A percentile compares a stretch with the other conserved stretches of the same genome.
Evolutionary conservation across 2,113 vertebrate genomes (phyloP).

Genomic region (Salvelinus fontinalis): DNA sequence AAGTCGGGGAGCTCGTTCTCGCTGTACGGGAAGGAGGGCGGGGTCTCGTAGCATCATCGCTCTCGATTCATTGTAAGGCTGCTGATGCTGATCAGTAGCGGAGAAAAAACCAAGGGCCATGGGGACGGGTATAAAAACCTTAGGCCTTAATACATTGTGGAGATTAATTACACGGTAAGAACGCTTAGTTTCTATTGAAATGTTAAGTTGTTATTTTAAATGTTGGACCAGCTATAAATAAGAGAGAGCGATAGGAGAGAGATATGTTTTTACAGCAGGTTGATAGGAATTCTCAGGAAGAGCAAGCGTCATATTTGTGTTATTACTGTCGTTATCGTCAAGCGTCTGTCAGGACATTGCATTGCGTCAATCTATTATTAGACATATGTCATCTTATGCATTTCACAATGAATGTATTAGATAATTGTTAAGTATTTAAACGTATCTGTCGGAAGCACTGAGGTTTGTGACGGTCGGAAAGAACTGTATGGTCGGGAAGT

Average conservation of each 20-base stretch:
- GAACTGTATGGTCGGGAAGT: conserved; percentile 36
- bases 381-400: too few species aligned
- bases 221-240: too few species aligned
- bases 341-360: too few species aligned
- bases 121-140: conserved; percentile 33
- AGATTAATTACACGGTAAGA: conserved; percentile 62
- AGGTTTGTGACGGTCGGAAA: too few species aligned
- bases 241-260: too few species aligned
- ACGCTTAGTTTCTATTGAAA: too few species aligned
- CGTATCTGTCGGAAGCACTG: neutral
- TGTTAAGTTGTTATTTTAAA: too few species aligned
- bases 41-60: conserved; percentile 68
- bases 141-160: conserved; percentile 32
- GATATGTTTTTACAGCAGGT: too few species aligned
- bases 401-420: neutral
- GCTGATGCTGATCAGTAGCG: conserved; percentile 67
- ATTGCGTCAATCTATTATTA: too few species aligned
- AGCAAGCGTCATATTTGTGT: too few species aligned
- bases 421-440: neutral
- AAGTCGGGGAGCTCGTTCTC: conserved; percentile 49
- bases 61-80: conserved; percentile 61
- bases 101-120: conserved; percentile 36
- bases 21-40: conserved; percentile 65
- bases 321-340: too few species aligned
- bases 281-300: too few species aligned